Evolutionary conservation across 2,113 vertebrate species (phyloP).

Genomic region (Physeter macrocephalus): DNA sequence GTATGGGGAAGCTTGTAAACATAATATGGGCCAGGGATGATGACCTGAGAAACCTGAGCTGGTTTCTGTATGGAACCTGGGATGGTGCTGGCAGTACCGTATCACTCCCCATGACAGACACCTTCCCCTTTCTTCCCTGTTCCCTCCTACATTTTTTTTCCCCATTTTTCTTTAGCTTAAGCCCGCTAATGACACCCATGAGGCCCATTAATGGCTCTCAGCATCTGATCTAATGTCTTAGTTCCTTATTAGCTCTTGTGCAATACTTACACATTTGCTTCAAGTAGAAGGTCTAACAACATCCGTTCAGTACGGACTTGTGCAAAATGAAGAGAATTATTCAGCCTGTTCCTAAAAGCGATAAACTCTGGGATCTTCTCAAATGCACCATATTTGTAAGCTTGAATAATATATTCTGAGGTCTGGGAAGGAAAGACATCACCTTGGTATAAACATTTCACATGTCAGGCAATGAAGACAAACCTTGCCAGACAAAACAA

Average conservation of each 20-base stretch:
- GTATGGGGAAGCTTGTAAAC: background rate
- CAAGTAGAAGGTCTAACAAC: constrained; percentile 95
- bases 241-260: background rate
- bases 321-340: constrained; percentile 97
- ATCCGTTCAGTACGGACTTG: constrained; percentile 98
- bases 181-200: background rate
- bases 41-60: accelerated
- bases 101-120: background rate
- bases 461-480: constrained; percentile 1
- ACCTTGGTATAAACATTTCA: constrained; percentile 56
- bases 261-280: constrained; percentile 94
- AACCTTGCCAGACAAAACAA: constrained; percentile 21
- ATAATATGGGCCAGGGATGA: background rate
- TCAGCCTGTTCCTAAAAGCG: constrained; percentile 94
- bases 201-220: background rate
- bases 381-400: constrained; percentile 98
- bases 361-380: constrained; percentile 99
- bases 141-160: accelerated
- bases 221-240: background rate
- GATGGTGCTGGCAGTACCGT: background rate
- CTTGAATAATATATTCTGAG: constrained; percentile 99
- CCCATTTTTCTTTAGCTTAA: background rate
- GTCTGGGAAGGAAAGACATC: constrained; percentile 84
- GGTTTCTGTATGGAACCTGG: background rate
- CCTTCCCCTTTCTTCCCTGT: background rate